phyloP scores from a whole-genome alignment of 2,888 invertebrate genomes.

The Charanyca ferruginea region DNA sequence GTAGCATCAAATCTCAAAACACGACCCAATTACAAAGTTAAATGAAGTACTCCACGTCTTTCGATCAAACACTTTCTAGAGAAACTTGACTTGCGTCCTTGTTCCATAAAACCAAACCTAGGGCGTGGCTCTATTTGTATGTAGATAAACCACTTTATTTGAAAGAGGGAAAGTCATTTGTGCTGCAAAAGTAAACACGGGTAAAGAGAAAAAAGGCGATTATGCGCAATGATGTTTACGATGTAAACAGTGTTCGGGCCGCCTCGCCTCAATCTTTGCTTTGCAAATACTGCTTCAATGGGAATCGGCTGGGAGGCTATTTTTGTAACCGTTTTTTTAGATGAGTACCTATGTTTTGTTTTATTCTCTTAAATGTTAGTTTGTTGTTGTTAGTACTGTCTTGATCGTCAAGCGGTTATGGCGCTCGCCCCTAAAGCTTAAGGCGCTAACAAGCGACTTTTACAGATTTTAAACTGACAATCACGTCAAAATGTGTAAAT shows the following conservation, averaged over 20 bases:
- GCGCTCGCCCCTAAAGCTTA: too few relatives aligned
- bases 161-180: constrained; percentile 72
- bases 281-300: constrained; percentile 73
- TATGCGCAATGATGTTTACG: constrained; percentile 84
- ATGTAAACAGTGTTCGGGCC: constrained; percentile 76
- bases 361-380: constrained; percentile 22
- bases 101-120: constrained; percentile 32
- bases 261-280: constrained; percentile 77
- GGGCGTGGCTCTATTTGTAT: constrained; percentile 49
- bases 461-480: too few relatives aligned
- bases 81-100: constrained; percentile 41
- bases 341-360: constrained; percentile 33
- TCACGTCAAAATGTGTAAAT: too few relatives aligned
- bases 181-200: constrained; percentile 69
- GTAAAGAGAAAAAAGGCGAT: constrained; percentile 80
- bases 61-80: constrained; percentile 49
- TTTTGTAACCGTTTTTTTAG: constrained; percentile 41
- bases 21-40: constrained; percentile 56
- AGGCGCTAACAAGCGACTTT: too few relatives aligned
- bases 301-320: constrained; percentile 46
- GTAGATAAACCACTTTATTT: constrained; percentile 62
- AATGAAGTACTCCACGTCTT: constrained; percentile 40
- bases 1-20: constrained; percentile 43
- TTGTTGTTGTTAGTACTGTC: constrained; percentile 2
- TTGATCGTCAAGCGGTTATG: too few relatives aligned